These are phyloP conservation scores for Serrognathus titanus DNA, from an alignment of 2,888 invertebrate genomes.

Conservation along the genomic window DNA sequence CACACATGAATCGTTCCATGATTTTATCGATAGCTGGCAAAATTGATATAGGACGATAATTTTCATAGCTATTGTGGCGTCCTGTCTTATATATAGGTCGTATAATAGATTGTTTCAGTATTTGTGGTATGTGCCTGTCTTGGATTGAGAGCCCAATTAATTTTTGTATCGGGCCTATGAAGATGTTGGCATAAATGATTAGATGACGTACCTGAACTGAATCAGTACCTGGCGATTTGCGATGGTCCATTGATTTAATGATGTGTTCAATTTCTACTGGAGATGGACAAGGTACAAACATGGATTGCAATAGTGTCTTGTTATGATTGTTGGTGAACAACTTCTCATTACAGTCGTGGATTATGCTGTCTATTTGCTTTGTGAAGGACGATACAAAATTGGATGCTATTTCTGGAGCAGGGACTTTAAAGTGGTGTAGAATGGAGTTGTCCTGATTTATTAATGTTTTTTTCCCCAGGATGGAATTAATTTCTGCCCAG, in stretches of 20 bases:
- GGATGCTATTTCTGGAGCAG: too few relatives aligned
- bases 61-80: background rate
- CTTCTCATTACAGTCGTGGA: background rate
- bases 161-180: background rate
- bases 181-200: background rate
- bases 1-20: background rate
- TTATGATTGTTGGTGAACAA: background rate
- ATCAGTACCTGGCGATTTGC: background rate
- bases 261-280: background rate
- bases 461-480: too few relatives aligned
- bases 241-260: background rate
- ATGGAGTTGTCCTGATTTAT: too few relatives aligned
- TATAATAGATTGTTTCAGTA: background rate
- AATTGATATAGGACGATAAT: slow-evolving; percentile 1
- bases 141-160: background rate
- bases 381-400: background rate
- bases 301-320: too few relatives aligned
- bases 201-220: background rate
- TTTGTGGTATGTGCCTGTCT: background rate
- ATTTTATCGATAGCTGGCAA: slow-evolving; percentile 1
- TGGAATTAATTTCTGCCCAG: too few relatives aligned
- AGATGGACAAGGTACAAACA: too few relatives aligned
- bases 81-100: background rate
- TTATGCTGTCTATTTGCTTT: background rate
- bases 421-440: too few relatives aligned